phyloP scores from a whole-genome alignment of 2,888 invertebrate genomes.

The Uloborus plumipes region DNA sequence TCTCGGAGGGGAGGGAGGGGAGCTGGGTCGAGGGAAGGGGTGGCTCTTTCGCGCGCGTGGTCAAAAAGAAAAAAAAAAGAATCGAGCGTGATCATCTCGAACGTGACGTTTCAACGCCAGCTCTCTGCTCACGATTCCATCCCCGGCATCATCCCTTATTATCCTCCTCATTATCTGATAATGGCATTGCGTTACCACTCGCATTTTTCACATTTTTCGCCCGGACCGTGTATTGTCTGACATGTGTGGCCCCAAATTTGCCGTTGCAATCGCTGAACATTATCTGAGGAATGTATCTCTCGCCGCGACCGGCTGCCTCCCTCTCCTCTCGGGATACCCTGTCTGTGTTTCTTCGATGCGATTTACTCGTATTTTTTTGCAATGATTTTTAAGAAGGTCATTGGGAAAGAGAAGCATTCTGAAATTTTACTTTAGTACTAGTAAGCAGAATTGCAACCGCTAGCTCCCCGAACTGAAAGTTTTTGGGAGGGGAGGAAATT shows the following conservation, averaged over 20 bases:
- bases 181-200: slow-evolving; percentile 57
- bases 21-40: too few relatives aligned
- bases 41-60: slow-evolving; percentile 8
- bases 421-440: too few relatives aligned
- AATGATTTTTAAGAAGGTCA: too few relatives aligned
- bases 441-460: too few relatives aligned
- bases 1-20: not conserved
- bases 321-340: not conserved
- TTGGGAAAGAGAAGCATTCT: too few relatives aligned
- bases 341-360: too few relatives aligned
- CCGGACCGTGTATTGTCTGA: slow-evolving; percentile 52
- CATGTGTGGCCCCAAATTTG: slow-evolving; percentile 58
- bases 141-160: slow-evolving; percentile 46
- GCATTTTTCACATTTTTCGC: slow-evolving; percentile 57
- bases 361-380: too few relatives aligned
- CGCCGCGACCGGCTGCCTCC: not conserved
- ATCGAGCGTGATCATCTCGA: slow-evolving; percentile 48
- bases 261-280: slow-evolving; percentile 40
- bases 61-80: slow-evolving; percentile 20
- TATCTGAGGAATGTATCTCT: slow-evolving; percentile 54
- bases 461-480: too few relatives aligned
- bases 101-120: slow-evolving; percentile 54
- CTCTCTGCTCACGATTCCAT: slow-evolving; percentile 56
- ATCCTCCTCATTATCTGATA: slow-evolving; percentile 59
- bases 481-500: too few relatives aligned